Conservation (phyloP, 2,113 vertebrate genomes). For the Notarius lentiginosus region DNA sequence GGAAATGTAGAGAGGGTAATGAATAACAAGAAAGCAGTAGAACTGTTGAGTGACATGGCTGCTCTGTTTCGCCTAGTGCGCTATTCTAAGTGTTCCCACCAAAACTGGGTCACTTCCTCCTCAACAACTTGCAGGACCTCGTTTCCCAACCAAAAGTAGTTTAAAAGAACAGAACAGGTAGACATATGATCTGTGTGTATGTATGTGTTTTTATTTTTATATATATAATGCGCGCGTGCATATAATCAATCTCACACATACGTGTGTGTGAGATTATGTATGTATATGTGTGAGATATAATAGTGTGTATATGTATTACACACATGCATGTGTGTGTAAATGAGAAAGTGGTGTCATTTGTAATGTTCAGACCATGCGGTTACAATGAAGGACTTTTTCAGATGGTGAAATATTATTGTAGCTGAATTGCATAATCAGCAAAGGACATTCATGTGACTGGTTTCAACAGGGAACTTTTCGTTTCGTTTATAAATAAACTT, state of each 20-base stretch:
- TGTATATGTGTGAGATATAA: no score
- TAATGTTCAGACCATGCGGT: background rate
- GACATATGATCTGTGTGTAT: background rate
- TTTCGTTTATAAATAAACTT: background rate
- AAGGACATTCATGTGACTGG: background rate
- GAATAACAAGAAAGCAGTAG: background rate
- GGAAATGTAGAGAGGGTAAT: background rate
- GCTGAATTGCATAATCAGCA: background rate
- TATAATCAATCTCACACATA: no score
- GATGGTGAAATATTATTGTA: background rate
- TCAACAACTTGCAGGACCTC: background rate
- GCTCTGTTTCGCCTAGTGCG: background rate
- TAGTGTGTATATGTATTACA: no score
- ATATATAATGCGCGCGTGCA: no score
- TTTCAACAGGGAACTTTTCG: background rate
- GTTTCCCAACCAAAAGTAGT: background rate
- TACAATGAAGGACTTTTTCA: background rate
- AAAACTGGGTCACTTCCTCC: background rate
- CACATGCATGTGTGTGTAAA: no score
- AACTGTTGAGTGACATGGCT: constrained; percentile 7
- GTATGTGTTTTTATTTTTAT: no score
- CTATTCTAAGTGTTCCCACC: background rate
- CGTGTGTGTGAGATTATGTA: no score
- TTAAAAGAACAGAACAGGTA: background rate
- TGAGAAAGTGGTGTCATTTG: background rate